Evolutionary conservation across 2,888 invertebrate genomes (phyloP), one percentile per base, ranked within the genome.

Genomic region (Drosophila anomelani): DNA sequence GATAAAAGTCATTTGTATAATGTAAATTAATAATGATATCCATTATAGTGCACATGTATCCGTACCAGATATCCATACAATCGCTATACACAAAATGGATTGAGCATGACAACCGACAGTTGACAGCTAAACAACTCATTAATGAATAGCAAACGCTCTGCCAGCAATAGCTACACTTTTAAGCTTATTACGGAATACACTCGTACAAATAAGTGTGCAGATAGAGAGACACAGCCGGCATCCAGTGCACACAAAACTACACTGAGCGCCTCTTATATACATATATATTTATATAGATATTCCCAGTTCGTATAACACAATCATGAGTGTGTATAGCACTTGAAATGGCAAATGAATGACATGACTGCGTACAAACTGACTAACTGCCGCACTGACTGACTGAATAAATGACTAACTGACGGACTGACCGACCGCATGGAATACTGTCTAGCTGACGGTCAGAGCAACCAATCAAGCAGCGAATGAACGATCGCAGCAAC

Each of bases 271-370:
- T 29, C 8, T 69, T 29, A 29, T 29, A 29, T 29, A 10, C 32
- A 10, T 32, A 32, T 32, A 32, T 32, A 9, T 32, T 0, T 9
- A 56, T 39, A 46, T 32, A 62, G 32, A 43, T 55, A 43, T 59
- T 23, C 38, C 7, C 44, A 53, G 55, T 36, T 59, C 70, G 76
- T 76, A 62, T 44, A 76, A 34, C 68, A 53, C 75, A 74, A 47
- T 76, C 70, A 75, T 71, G 68, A 76, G 80, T 88, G 77, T 82
- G 72, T 75, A 85, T 53, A 82, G 80, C 88, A 88, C 88, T 89
- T 82, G 83, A 80, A 84, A 84, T 88, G 85, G 83, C 88, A 84
- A 84, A 84, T 89, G 88, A 84, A 84, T 84, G 90, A 84, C 84
- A 82, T 56, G 53, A 79, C 76, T 85, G 88, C 82, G 82, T 87